Conservation (phyloP, 2,113 vertebrate genomes). For the Pithys albifrons region DNA sequence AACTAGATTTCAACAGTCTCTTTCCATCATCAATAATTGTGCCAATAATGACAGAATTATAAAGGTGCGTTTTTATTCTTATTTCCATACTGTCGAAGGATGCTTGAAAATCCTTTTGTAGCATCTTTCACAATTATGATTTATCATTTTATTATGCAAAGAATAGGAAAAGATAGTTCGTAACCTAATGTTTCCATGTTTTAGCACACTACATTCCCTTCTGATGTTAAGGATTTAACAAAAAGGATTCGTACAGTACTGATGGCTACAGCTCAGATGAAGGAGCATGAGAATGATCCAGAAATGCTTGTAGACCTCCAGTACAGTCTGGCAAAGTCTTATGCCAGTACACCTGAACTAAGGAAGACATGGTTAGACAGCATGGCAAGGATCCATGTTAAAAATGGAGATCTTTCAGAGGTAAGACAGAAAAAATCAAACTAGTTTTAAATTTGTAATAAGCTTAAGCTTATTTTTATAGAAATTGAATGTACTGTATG, state of each 20-base stretch:
- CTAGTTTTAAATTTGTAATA: background rate
- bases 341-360: slow-evolving; percentile 95
- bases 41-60: slow-evolving; percentile 94
- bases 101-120: slow-evolving; percentile 1
- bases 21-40: slow-evolving; percentile 98
- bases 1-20: slow-evolving; percentile 95
- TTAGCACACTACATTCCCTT: slow-evolving; percentile 94
- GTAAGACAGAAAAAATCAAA: slow-evolving; percentile 53
- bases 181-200: background rate
- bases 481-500: background rate
- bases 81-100: background rate
- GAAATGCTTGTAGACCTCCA: slow-evolving; percentile 99
- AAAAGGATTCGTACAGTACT: slow-evolving; percentile 96
- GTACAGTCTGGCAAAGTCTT: slow-evolving; percentile 97
- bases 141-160: background rate
- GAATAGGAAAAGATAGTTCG: background rate
- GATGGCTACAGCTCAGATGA: slow-evolving; percentile 99
- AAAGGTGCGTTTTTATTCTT: slow-evolving; percentile 79
- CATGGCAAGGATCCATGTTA: slow-evolving; percentile 98
- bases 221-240: slow-evolving; percentile 95
- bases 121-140: background rate
- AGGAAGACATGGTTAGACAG: slow-evolving; percentile 98
- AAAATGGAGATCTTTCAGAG: slow-evolving; percentile 97
- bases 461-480: background rate
- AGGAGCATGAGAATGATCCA: slow-evolving; percentile 95